Conservation (phyloP, 2,797 vertebrate species). For the Kryptolebias ocellatus region DNA sequence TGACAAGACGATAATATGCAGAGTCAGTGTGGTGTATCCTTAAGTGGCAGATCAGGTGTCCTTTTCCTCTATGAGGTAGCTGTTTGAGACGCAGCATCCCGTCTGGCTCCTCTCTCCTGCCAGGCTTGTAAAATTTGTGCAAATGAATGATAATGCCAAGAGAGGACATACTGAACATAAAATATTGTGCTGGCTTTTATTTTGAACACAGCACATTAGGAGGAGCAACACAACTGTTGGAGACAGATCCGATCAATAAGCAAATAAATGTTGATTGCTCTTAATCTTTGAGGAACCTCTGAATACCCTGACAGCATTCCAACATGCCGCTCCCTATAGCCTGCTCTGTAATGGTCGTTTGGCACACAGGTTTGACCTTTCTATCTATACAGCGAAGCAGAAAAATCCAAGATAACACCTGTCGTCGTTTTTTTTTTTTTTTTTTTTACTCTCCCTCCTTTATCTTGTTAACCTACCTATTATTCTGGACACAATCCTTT, state of each 20-base stretch:
- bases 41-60: constrained; percentile 50
- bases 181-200: constrained; percentile 43
- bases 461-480: constrained; percentile 58
- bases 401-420: constrained; percentile 49
- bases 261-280: constrained; percentile 61
- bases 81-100: constrained; percentile 22
- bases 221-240: constrained; percentile 35
- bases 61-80: constrained; percentile 33
- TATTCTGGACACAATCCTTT: constrained; percentile 70
- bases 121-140: constrained; percentile 33
- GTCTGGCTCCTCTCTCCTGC: constrained; percentile 31
- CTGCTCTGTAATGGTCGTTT: constrained; percentile 19
- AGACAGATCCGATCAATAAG: constrained; percentile 56
- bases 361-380: constrained; percentile 56
- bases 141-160: constrained; percentile 27
- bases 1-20: constrained; percentile 7
- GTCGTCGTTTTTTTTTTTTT: constrained; percentile 15
- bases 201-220: constrained; percentile 48
- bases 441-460: constrained; percentile 40
- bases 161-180: constrained; percentile 18
- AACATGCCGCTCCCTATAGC: constrained; percentile 11
- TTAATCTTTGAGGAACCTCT: constrained; percentile 51
- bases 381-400: constrained; percentile 35
- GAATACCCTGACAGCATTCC: neutral
- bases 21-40: constrained; percentile 26